Conservation (phyloP, 2,888 invertebrate genomes). For the Pterostichus madidus region DNA sequence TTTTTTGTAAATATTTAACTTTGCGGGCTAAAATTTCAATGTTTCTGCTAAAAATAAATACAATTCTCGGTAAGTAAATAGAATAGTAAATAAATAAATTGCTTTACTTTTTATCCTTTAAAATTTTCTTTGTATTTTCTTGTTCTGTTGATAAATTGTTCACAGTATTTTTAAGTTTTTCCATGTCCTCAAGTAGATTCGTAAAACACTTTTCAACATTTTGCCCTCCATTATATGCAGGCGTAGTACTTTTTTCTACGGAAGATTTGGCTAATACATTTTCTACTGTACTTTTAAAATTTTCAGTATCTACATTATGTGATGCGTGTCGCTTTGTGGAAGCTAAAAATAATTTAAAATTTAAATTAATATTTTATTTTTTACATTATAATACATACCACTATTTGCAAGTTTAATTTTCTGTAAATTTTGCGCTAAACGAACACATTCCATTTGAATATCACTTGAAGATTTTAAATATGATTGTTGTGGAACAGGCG, state of each 20-base stretch:
- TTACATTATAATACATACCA: conserved; percentile 9
- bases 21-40: conserved; percentile 57
- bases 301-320: not conserved
- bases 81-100: not conserved
- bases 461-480: conserved; percentile 52
- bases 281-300: conserved; percentile 19
- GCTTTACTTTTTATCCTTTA: conserved; percentile 61
- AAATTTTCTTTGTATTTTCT: conserved; percentile 52
- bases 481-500: conserved; percentile 33
- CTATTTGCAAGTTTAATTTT: conserved; percentile 55
- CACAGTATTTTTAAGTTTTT: conserved; percentile 49
- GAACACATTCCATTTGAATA: conserved; percentile 47
- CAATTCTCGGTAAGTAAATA: not conserved
- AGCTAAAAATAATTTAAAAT: conserved; percentile 29
- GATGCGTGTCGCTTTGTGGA: not conserved
- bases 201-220: conserved; percentile 17
- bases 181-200: conserved; percentile 36
- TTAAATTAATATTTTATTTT: not conserved
- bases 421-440: conserved; percentile 53
- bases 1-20: conserved; percentile 55
- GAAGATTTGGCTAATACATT: conserved; percentile 13
- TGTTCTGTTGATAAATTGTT: conserved; percentile 49
- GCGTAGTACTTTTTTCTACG: not conserved
- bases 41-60: conserved; percentile 39
- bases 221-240: conserved; percentile 4